These are phyloP conservation scores for Lepus americanus DNA, from an alignment of 2,113 vertebrate genomes.

Conservation along the genomic window DNA sequence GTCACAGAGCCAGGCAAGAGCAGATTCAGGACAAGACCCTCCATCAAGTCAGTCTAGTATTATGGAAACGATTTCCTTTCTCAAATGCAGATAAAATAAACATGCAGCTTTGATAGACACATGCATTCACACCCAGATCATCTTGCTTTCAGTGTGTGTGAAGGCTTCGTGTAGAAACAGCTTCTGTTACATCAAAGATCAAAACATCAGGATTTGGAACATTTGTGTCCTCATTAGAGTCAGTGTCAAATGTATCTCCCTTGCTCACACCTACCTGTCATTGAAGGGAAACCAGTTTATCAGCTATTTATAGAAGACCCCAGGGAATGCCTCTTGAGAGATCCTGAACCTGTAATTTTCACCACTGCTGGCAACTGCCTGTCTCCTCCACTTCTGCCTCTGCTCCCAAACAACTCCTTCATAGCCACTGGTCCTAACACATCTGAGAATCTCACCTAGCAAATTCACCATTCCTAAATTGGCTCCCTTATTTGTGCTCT, in stretches of 20 bases:
- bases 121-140: neutral
- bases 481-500: neutral
- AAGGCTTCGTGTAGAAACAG: constrained; percentile 65
- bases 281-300: constrained; percentile 25
- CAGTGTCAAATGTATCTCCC: constrained; percentile 70
- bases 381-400: neutral
- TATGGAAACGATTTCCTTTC: neutral
- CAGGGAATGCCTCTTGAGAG: constrained; percentile 66
- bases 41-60: too few species aligned
- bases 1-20: neutral
- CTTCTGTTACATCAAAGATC: constrained; percentile 77
- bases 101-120: constrained; percentile 23
- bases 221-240: constrained; percentile 72
- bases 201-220: constrained; percentile 72
- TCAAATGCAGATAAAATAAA: constrained; percentile 29
- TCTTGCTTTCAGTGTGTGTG: constrained; percentile 60
- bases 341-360: constrained; percentile 75
- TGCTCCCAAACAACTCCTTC: neutral
- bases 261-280: constrained; percentile 64
- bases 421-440: neutral
- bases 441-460: neutral
- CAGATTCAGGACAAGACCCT: neutral
- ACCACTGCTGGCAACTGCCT: constrained; percentile 33
- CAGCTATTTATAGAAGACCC: constrained; percentile 76
- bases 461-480: neutral